Base-by-base conservation (phyloP, 35 echinoderm and acorn worm species). In the Stichopus chloronotus region DNA sequence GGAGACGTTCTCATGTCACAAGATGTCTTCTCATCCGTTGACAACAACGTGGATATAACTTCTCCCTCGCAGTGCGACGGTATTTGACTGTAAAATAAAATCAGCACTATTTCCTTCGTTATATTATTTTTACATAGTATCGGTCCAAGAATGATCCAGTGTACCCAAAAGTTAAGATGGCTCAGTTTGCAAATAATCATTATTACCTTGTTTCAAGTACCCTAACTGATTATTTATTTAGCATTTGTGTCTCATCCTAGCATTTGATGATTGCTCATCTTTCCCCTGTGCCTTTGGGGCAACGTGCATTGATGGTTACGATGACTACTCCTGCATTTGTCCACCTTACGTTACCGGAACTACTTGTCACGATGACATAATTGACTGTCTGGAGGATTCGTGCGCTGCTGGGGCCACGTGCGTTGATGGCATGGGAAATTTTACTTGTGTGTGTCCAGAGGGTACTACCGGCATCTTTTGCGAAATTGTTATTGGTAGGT, bases 371-470 rank as follows among this genome's bases (percentile, higher is more conserved):
- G 12, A 74, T 14, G 17, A 74, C 69, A 20, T 74, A 20, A 5
- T 74, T 74, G 13, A 14, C 0, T 74, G 69, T 74, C 19, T 7
- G 22, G 69, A 74, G 19, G 0, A 74, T 74, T n/a, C 69, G 13
- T 74, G 69, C 22, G 69, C 69, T 74, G 17, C 11, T 14, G 69
- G 69, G 17, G 69, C 13, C 69, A 74, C 69, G 69, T 74, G 69
- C 22, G 22, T 74, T 74, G 69, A 14, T 7, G 17, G 17, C 11
- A 7, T 16, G 0, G 4, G 13, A 7, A n/a, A n/a, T 74, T 74
- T 74, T 24, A 74, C 69, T 20, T 74, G 69, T 74, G 19, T 74
- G 69, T 74, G 69, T 74, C 69, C 69, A n/a, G 69, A 74, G 22
- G 22, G 22, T 21, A n/a, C 19, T 74, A 7, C 14, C 22, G 69